phyloP scores from a whole-genome alignment of 2,888 invertebrate species.

The Eutolmus rufibarbis region DNA sequence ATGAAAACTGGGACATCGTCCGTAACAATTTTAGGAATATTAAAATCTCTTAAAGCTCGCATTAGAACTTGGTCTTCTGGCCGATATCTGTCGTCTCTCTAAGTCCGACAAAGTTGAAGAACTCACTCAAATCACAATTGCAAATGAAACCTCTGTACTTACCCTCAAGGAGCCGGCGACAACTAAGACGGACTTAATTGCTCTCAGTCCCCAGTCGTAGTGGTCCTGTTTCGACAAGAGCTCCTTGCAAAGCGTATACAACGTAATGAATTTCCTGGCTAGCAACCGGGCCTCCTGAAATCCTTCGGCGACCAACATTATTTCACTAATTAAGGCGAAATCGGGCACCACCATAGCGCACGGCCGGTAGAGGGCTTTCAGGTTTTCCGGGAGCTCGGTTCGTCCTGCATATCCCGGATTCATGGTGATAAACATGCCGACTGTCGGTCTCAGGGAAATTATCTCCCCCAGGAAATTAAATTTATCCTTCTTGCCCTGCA shows the following conservation, averaged over 20 bases:
- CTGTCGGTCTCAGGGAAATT: slow-evolving; percentile 76
- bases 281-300: slow-evolving; percentile 90
- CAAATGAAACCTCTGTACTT: slow-evolving; percentile 50
- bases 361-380: slow-evolving; percentile 78
- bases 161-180: slow-evolving; percentile 92
- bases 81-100: slow-evolving; percentile 75
- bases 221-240: slow-evolving; percentile 94
- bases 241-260: slow-evolving; percentile 89
- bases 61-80: slow-evolving; percentile 94
- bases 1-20: slow-evolving; percentile 92
- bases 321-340: slow-evolving; percentile 94
- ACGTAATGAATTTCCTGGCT: slow-evolving; percentile 92
- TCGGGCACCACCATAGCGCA: slow-evolving; percentile 98
- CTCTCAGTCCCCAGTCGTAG: slow-evolving; percentile 95
- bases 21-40: slow-evolving; percentile 92
- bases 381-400: slow-evolving; percentile 86
- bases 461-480: slow-evolving; percentile 88
- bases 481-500: slow-evolving; percentile 71
- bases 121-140: not conserved
- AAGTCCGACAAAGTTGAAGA: not conserved
- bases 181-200: slow-evolving; percentile 94
- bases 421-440: slow-evolving; percentile 96
- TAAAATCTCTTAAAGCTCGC: slow-evolving; percentile 93
- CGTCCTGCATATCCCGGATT: slow-evolving; percentile 95
- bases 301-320: slow-evolving; percentile 95